phyloP scores from a whole-genome alignment of 2,113 vertebrate species.

The Lycaon pictus region DNA sequence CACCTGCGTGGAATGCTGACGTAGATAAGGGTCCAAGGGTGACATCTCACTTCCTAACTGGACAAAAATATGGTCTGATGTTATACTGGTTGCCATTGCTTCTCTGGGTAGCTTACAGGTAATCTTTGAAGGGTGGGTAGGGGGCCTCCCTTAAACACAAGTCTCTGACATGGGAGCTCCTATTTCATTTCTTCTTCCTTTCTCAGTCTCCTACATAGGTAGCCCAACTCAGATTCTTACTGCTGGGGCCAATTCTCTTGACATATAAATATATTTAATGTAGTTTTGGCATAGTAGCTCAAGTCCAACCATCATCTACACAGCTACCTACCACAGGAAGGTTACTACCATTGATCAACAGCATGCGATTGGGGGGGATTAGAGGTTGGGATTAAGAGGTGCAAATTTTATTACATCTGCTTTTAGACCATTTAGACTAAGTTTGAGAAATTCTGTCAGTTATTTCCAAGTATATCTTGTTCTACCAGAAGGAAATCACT shows the following conservation, averaged over 20 bases:
- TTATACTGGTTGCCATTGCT: not conserved
- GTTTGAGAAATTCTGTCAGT: conserved; percentile 5
- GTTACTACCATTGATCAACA: not conserved
- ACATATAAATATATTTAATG: not conserved
- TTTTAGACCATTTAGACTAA: conserved; percentile 34
- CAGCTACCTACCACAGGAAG: not conserved
- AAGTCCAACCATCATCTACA: not conserved
- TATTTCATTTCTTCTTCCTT: not conserved
- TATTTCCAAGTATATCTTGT: not conserved
- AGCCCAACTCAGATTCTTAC: not conserved
- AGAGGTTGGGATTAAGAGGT: not conserved
- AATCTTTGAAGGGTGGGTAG: not conserved
- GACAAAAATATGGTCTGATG: not conserved
- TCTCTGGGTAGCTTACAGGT: not conserved
- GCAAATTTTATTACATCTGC: not conserved
- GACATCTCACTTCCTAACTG: not conserved
- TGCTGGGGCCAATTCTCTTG: not conserved
- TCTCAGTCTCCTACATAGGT: not conserved
- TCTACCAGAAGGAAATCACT: conserved; percentile 17
- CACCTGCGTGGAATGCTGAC: not conserved
- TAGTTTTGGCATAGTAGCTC: not conserved
- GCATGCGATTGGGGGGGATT: not conserved
- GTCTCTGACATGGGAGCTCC: not conserved
- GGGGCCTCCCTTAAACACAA: not conserved
- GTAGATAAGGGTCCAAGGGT: not conserved